phyloP scores from a whole-genome alignment of 2,888 invertebrate species.

The Agonopterix heracliana region DNA sequence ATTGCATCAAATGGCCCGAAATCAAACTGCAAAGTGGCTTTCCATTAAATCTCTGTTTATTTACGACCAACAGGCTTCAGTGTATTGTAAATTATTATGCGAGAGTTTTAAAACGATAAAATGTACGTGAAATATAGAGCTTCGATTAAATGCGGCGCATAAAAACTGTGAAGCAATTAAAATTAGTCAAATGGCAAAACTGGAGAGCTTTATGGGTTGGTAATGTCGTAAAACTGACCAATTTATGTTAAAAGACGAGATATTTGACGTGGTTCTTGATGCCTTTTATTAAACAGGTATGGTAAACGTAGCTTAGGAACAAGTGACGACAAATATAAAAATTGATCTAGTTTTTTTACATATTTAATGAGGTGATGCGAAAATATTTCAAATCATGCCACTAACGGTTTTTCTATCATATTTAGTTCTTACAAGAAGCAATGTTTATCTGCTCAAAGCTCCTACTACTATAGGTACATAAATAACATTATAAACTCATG shows the following conservation, averaged over 20 bases:
- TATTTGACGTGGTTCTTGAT: conserved; percentile 17
- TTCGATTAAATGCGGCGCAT: conserved; percentile 25
- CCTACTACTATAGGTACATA: no score
- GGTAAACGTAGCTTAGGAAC: no score
- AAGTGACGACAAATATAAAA: no score
- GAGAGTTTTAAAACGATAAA: conserved; percentile 3
- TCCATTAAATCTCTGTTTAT: conserved; percentile 42
- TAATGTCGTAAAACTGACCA: conserved; percentile 50
- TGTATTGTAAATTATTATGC: conserved; percentile 54
- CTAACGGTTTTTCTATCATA: no score
- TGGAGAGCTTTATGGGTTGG: conserved; percentile 49
- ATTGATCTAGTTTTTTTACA: no score
- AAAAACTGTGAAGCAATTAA: conserved; percentile 54
- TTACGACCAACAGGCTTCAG: conserved; percentile 33
- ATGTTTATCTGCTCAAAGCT: no score
- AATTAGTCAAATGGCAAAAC: conserved; percentile 62
- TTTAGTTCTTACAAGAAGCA: no score
- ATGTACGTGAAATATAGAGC: conserved; percentile 11
- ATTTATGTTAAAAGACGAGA: conserved; percentile 50
- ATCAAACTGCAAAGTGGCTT: conserved; percentile 45
- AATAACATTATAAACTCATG: no score
- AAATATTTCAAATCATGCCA: no score
- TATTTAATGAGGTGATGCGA: no score
- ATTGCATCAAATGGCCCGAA: conserved; percentile 28
- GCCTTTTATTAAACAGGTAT: background rate